Evolutionary conservation across 2,113 vertebrate species (phyloP).

Genomic region (Cinclus cinclus): DNA sequence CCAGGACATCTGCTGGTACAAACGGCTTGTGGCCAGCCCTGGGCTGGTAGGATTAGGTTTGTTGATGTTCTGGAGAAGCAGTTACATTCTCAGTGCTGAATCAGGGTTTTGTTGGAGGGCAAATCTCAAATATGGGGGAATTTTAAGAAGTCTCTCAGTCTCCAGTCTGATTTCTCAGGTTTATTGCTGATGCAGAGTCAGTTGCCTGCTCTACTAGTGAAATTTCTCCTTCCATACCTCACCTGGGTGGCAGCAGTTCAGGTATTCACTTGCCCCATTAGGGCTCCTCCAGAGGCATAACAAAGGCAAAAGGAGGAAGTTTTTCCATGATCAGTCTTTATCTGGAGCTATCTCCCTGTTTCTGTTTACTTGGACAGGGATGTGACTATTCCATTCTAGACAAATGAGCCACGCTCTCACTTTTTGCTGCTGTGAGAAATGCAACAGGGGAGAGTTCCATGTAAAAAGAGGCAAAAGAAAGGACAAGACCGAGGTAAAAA

Average conservation of each 20-base stretch:
- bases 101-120: background rate
- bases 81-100: background rate
- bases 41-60: background rate
- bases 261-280: fast-evolving
- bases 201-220: background rate
- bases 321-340: background rate
- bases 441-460: background rate
- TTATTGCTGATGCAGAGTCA: background rate
- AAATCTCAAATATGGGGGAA: fast-evolving
- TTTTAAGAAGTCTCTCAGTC: background rate
- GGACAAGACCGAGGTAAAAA: background rate
- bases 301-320: background rate
- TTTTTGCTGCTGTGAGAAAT: background rate
- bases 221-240: background rate
- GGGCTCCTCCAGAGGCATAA: background rate
- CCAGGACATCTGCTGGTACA: background rate
- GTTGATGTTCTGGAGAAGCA: background rate
- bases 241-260: background rate
- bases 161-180: background rate
- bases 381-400: background rate
- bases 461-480: background rate
- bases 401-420: fast-evolving
- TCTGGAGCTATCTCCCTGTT: background rate
- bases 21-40: background rate
- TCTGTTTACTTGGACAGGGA: background rate